A percentile compares a stretch with the other conserved stretches of the same genome.
phyloP scores from a whole-genome alignment of 2,888 invertebrate genomes.

The Syritta pipiens region DNA sequence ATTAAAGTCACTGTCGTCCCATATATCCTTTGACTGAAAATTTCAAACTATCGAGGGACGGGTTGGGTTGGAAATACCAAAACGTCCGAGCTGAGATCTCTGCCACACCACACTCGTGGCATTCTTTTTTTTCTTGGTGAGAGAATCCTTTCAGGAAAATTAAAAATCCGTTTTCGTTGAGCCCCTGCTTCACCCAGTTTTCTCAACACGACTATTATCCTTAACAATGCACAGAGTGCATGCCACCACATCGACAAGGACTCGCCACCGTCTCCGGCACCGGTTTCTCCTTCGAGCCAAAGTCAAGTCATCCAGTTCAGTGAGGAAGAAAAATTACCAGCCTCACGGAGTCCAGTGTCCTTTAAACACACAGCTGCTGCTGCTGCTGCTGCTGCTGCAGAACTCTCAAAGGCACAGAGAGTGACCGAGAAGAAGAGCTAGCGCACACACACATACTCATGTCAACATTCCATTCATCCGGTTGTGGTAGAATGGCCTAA shows the following conservation, averaged over 20 bases:
- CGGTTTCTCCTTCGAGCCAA: conserved; percentile 32
- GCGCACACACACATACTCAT: not conserved
- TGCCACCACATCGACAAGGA: conserved; percentile 43
- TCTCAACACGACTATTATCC: conserved; percentile 31
- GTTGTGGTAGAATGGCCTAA: conserved; percentile 51
- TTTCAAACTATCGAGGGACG: conserved; percentile 21
- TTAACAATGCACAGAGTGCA: conserved; percentile 12
- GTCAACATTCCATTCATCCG: conserved; percentile 39
- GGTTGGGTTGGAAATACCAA: conserved; percentile 26
- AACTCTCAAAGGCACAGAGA: conserved; percentile 10
- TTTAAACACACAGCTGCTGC: conserved; percentile 22
- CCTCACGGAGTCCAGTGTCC: conserved; percentile 49
- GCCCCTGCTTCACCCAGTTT: conserved; percentile 17
- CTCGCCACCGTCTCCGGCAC: conserved; percentile 12
- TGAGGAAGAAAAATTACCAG: conserved; percentile 45
- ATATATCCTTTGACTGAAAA: conserved; percentile 19
- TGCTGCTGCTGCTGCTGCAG: not conserved
- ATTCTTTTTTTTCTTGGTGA: conserved; percentile 8
- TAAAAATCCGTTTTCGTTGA: conserved; percentile 47
- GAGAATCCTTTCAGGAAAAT: conserved; percentile 57
- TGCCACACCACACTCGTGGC: too few species aligned
- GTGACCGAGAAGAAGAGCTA: conserved; percentile 15
- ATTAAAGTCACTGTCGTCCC: conserved; percentile 46
- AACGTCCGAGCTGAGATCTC: conserved; percentile 14
- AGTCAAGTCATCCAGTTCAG: conserved; percentile 58